Base-by-base conservation (phyloP, 1,140 invertebrate species). In the Drosophila pachea region DNA sequence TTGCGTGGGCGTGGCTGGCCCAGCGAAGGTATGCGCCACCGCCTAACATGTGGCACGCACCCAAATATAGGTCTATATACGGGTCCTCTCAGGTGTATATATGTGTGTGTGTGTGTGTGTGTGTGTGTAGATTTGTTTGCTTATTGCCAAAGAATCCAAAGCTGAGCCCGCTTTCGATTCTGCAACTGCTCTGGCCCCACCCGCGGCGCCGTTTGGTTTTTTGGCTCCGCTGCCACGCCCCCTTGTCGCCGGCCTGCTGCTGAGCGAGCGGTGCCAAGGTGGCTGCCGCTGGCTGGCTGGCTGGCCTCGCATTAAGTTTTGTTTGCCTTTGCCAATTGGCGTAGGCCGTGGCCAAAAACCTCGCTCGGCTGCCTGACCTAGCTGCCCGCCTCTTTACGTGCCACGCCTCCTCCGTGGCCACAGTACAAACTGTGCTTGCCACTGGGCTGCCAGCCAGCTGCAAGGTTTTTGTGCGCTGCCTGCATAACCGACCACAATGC, bases 311-410 rank as follows among this genome's bases (percentile, higher is more conserved):
- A 12, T 29, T 16, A 48, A 58, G 32, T 43, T 52, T 40, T 16
- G 58, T 52, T 59, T 59, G 40, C 33, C 48, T 42, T 53, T 70
- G 68, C 68, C 68, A 70, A 66, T 70, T 70, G 47, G 61, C 62
- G 68, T 58, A 65, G 61, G 50, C 49, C 50, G 60, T 62, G 22
- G 60, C 60, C 60, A 33, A 40, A 53, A 53, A 62, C 22, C 60
- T 33, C 47, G 48, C 45, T 52, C 43, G 36, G 42, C 40, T 47
- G 59, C 14, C 53, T 69, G 66, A 68, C 66, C 66, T 45, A 52
- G 43, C 56, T 42, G 16, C 9, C 31, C 38, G 8, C 22, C 16
- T 12, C 42, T 38, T 7, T 38, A 4, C 7, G 11, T 9, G 12
- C 48, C 31, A 29, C 11, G 14, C 22, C 36, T 16, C 7, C 29